Evolutionary conservation across 2,888 invertebrate genomes (phyloP).

Genomic region (Morpho achilles): DNA sequence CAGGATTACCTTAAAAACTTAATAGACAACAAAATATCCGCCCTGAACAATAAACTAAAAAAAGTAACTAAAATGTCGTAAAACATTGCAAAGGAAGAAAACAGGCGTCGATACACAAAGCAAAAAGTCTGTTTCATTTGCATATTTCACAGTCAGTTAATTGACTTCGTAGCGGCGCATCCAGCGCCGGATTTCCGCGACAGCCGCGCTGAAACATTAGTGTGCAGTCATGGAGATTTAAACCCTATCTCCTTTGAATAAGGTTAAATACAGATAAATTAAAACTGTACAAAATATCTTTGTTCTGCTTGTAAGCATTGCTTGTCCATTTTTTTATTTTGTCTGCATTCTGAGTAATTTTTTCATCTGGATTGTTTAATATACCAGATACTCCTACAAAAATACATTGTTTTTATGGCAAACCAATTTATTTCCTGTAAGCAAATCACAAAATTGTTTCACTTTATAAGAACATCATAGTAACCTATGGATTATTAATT

Average conservation of each 20-base stretch:
- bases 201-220: constrained; percentile 21
- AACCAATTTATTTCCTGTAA: no score
- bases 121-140: constrained; percentile 40
- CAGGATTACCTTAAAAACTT: no score
- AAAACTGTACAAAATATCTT: constrained; percentile 18
- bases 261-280: neutral
- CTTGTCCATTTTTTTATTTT: constrained; percentile 22
- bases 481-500: no score
- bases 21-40: no score
- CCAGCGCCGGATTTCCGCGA: constrained; percentile 36
- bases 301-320: constrained; percentile 18
- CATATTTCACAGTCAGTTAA: constrained; percentile 60
- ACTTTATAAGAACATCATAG: no score
- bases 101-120: constrained; percentile 29
- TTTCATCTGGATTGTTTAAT: neutral
- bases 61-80: constrained; percentile 9
- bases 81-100: constrained; percentile 27
- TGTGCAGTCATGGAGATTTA: constrained; percentile 8
- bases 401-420: no score
- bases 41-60: no score
- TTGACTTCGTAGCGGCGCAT: constrained; percentile 46
- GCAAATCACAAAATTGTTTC: no score
- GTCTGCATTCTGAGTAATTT: constrained; percentile 4
- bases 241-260: constrained; percentile 12
- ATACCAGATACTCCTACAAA: no score